Base-by-base conservation (phyloP, 2,888 invertebrate species). In the Lithophane leautieri region DNA sequence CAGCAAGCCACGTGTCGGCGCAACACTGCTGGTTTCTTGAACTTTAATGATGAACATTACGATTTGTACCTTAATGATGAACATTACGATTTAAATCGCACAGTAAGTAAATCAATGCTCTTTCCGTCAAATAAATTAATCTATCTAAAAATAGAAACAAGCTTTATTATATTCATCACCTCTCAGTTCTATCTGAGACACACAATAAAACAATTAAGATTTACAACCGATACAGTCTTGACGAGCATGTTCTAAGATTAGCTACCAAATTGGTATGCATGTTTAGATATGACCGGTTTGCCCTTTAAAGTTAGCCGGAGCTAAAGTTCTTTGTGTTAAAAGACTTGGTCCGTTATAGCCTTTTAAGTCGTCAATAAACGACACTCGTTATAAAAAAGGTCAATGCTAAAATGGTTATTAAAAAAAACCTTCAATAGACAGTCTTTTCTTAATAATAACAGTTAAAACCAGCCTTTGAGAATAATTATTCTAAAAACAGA, bases 181-280 rank as follows among this genome's bases (percentile, higher is more conserved):
- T n/a, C 14, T 28, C 12, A 16, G 0, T 63, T 28, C 6, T 7
- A 71, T 61, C n/a, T 22, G 22, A 61, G 67, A 42, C 28, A 63
- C 16, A 58, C 44, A 68, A 71, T 60, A 74, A 66, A 77, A 79
- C 74, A 70, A 79, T 82, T 73, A 73, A 79, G 61, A 82, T 69
- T 63, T 63, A 61, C 19, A 61, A 66, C n/a, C 42, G 67, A 85
- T 82, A 66, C 58, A 63, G 28, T 54, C 68, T 58, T 28, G 72
- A 50, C 77, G 58, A 52, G 9, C n/a, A 22, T 62, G 73, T 79
- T 85, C 79, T 78, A 74, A 76, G 73, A 78, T 87, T 65, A 78
- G 70, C 73, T 58, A 54, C 70, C 69, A 77, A 82, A 76, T 82
- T 72, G 73, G 67, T 85, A 85, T 87, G 73, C 87, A 74, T 11